Percentiles rank a stretch among this genome's conserved stretches.
Conservation (phyloP, 2,113 vertebrate genomes). For the Silurus glanis region DNA sequence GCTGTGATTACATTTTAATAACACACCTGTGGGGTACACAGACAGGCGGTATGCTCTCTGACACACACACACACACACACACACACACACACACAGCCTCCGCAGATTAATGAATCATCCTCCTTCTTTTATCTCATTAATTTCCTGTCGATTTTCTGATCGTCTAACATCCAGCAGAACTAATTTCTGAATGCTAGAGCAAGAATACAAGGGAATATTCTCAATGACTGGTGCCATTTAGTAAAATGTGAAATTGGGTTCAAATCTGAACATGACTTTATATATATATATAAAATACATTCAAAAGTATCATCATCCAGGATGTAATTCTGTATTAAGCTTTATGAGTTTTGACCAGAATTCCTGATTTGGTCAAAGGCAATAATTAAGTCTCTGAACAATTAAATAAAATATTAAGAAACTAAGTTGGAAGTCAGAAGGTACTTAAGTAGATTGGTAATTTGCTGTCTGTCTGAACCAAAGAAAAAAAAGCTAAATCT, state of each 20-base stretch:
- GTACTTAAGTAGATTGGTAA: too few species aligned
- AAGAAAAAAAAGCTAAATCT: too few species aligned
- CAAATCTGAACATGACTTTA: background rate
- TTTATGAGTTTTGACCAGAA: background rate
- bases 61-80: slow-evolving; percentile 1
- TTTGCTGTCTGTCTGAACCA: too few species aligned
- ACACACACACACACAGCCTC: slow-evolving; percentile 37
- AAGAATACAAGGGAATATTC: background rate
- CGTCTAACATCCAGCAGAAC: slow-evolving; percentile 49
- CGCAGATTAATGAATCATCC: slow-evolving; percentile 60
- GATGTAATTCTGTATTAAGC: background rate
- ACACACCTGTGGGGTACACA: slow-evolving; percentile 63
- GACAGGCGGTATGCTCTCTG: slow-evolving; percentile 16
- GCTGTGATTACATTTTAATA: slow-evolving; percentile 67
- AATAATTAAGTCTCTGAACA: background rate
- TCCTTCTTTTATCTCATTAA: slow-evolving; percentile 67
- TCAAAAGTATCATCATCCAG: background rate
- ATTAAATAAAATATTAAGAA: too few species aligned
- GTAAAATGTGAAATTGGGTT: background rate
- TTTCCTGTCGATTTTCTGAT: slow-evolving; percentile 58
- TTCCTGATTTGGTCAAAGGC: background rate
- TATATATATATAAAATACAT: background rate
- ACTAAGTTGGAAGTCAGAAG: too few species aligned
- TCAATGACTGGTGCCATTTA: background rate
- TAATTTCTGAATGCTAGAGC: background rate